A percentile compares a stretch with the other conserved stretches of the same genome.
Evolutionary conservation across 1,140 invertebrate genomes (phyloP).

Genomic region (Cataglyphis hispanica): DNA sequence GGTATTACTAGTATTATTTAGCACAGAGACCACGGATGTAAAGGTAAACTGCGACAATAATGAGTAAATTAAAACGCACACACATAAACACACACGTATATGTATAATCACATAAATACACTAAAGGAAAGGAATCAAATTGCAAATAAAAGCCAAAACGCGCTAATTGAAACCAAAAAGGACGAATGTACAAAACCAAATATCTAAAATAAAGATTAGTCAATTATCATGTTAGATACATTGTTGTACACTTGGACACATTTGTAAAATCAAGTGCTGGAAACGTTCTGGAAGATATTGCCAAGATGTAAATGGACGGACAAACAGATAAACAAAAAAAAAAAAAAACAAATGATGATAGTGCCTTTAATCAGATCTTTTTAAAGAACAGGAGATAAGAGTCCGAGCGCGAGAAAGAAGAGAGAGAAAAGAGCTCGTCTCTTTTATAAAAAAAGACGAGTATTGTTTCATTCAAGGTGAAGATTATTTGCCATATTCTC

Average conservation of each 20-base stretch:
- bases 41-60: neutral
- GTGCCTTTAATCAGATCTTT: constrained; percentile 55
- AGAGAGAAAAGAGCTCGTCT: neutral
- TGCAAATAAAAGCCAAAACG: no score
- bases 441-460: constrained; percentile 42
- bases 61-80: neutral
- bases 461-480: constrained; percentile 42
- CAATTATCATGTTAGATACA: no score
- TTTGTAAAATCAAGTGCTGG: constrained; percentile 18
- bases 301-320: neutral
- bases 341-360: neutral
- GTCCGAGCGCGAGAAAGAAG: neutral
- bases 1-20: no score
- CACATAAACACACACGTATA: neutral
- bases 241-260: no score
- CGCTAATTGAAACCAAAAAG: no score
- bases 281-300: constrained; percentile 1
- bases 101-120: neutral
- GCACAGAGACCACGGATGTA: no score
- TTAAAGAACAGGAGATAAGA: constrained; percentile 18
- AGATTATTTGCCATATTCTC: neutral
- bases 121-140: no score
- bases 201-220: no score
- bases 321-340: neutral
- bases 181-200: no score